phyloP scores from a whole-genome alignment of 2,113 vertebrate species.

The human (Homo sapiens) region GRCh38 chr3:187023001-187023500 shows the following conservation, averaged over 20 bases:
- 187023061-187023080: no score
- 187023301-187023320: background rate
- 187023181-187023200: background rate
- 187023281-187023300: background rate
- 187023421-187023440: background rate
- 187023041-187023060: no score
- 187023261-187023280: background rate
- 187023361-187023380: background rate
- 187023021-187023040: no score
- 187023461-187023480: background rate
- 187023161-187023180: background rate
- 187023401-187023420: background rate
- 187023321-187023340: background rate
- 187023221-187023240: background rate
- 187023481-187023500: no score
- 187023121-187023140: no score
- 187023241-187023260: no score
- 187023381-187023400: background rate
- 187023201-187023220: background rate
- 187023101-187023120: no score
- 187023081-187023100: no score
- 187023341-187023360: background rate
- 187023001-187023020: no score
- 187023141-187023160: no score
- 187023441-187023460: background rate